phyloP scores from a whole-genome alignment of 2,888 invertebrate genomes.

The Abrostola triplasia region DNA sequence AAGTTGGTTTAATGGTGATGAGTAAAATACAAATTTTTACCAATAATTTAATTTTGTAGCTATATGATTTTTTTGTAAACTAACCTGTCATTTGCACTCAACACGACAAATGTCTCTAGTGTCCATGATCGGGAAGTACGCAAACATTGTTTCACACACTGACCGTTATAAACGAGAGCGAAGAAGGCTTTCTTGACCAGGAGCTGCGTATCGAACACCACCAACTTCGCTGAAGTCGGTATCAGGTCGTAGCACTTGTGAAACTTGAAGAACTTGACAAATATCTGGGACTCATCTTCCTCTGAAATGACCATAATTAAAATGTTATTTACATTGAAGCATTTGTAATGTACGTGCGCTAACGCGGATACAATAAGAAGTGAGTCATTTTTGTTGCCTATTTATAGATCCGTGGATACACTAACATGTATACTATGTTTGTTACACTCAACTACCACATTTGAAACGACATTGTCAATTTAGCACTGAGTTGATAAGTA shows the following conservation, averaged over 20 bases:
- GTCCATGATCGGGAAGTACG: conserved; percentile 18
- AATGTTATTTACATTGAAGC: conserved; percentile 50
- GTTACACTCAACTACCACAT: conserved; percentile 26
- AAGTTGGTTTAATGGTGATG: conserved; percentile 18
- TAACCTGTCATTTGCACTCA: conserved; percentile 29
- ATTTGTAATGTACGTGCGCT: conserved; percentile 30
- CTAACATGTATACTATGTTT: conserved; percentile 12
- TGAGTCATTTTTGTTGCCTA: conserved; percentile 49
- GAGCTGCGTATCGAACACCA: conserved; percentile 99
- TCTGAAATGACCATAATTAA: conserved; percentile 89
- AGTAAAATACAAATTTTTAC: conserved; percentile 19
- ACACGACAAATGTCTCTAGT: conserved; percentile 28
- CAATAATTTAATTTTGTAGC: neutral
- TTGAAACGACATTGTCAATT: conserved; percentile 35
- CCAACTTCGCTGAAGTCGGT: conserved; percentile 99
- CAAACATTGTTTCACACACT: conserved; percentile 64
- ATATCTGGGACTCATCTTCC: conserved; percentile 98
- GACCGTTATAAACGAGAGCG: conserved; percentile 99
- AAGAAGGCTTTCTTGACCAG: conserved; percentile 99
- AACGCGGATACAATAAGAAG: conserved; percentile 37
- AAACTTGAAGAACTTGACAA: conserved; percentile 99
- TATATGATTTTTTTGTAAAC: conserved; percentile 1
- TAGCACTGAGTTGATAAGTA: conserved; percentile 27
- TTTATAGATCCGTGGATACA: conserved; percentile 42
- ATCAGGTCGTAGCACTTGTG: conserved; percentile 99